A percentile compares a stretch with the other conserved stretches of the same genome.
These are phyloP conservation scores for Drosophila imparisetae DNA, from an alignment of 2,888 invertebrate species.

Conservation along the genomic window DNA sequence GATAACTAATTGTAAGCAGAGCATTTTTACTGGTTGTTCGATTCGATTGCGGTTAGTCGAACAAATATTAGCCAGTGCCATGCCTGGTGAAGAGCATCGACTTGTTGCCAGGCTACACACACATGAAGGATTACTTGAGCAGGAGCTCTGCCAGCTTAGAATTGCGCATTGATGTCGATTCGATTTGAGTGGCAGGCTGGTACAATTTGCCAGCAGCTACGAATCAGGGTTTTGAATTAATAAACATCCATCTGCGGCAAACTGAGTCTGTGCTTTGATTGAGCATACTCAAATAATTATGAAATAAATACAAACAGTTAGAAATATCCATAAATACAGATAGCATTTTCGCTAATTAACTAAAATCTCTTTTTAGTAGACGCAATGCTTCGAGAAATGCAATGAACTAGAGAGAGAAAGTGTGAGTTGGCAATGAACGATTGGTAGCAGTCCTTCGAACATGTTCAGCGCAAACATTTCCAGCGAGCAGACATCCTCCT, in stretches of 20 bases:
- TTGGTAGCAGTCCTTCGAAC: conserved; percentile 24
- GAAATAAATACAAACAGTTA: neutral
- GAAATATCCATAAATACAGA: neutral
- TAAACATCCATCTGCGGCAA: neutral
- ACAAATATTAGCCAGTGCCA: conserved; percentile 12
- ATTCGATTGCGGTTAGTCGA: conserved; percentile 32
- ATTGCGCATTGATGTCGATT: conserved; percentile 14
- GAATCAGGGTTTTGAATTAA: neutral
- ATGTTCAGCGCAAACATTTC: conserved; percentile 34
- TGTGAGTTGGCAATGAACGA: conserved; percentile 34
- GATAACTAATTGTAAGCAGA: conserved; percentile 50
- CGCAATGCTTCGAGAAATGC: conserved; percentile 4
- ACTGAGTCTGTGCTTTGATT: neutral
- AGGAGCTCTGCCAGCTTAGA: conserved; percentile 11
- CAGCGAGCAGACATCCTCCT: conserved; percentile 28
- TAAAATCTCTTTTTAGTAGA: neutral
- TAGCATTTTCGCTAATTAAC: neutral
- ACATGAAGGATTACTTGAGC: conserved; percentile 3
- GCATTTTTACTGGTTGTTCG: conserved; percentile 22
- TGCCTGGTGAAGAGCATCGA: conserved; percentile 4
- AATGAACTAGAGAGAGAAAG: neutral
- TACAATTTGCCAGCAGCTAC: conserved; percentile 12
- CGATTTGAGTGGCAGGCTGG: conserved; percentile 4
- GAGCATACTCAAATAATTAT: neutral
- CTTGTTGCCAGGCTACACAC: conserved; percentile 28